These are phyloP conservation scores for Dasyprocta punctata DNA, from an alignment of 2,113 vertebrate species.

Conservation along the genomic window DNA sequence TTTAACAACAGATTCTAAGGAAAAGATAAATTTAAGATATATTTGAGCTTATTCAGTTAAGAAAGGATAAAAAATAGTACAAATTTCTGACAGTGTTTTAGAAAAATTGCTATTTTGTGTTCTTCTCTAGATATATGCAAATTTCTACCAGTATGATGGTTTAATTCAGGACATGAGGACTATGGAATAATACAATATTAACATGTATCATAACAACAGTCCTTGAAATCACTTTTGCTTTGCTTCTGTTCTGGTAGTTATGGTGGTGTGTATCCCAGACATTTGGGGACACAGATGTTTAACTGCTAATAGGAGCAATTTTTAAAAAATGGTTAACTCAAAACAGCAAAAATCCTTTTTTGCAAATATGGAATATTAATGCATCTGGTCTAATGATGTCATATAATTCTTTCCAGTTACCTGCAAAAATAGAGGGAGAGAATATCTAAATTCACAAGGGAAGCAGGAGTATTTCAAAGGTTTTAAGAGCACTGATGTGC, in stretches of 20 bases:
- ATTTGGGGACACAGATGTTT: slow-evolving; percentile 52
- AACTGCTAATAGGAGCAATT: slow-evolving; percentile 1
- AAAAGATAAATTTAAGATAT: background rate
- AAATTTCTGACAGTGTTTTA: background rate
- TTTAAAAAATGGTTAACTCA: background rate
- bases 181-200: background rate
- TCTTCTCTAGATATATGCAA: background rate
- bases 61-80: background rate
- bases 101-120: background rate
- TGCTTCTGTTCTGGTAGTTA: background rate
- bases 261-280: background rate
- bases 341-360: slow-evolving; percentile 13
- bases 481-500: background rate
- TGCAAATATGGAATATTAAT: background rate
- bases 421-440: background rate
- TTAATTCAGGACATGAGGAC: background rate
- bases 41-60: background rate
- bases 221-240: background rate
- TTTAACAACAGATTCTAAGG: background rate
- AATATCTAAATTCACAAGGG: background rate
- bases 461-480: background rate
- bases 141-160: background rate
- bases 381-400: slow-evolving; percentile 27
- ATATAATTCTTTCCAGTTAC: background rate
- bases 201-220: background rate